Conservation (phyloP, 53 echinoderm and acorn worm genomes). For the Temnopleurus reevesii region DNA sequence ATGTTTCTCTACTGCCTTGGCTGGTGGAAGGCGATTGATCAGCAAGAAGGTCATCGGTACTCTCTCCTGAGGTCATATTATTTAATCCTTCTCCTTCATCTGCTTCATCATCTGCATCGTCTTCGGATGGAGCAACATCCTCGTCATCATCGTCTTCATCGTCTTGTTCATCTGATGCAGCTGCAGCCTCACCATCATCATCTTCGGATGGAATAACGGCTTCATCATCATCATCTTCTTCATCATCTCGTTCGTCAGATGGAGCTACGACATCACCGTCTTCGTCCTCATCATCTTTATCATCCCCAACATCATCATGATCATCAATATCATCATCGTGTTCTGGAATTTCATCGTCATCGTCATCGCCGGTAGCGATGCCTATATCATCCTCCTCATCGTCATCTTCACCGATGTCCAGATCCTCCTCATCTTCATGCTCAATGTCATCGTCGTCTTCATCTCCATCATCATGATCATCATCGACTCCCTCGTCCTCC, state of each 20-base stretch:
- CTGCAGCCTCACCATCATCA: constrained; percentile 6
- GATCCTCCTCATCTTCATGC: constrained; percentile 58
- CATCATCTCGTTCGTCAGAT: constrained; percentile 46
- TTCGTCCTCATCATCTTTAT: constrained; percentile 47
- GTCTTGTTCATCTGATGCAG: not conserved
- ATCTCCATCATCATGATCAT: constrained; percentile 57
- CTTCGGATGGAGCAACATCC: not conserved
- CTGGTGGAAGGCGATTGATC: constrained; percentile 49
- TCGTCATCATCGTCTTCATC: constrained; percentile 52
- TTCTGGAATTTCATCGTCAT: constrained; percentile 22
- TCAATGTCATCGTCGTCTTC: constrained; percentile 54
- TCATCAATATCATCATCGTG: constrained; percentile 59
- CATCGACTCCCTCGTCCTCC: constrained; percentile 62
- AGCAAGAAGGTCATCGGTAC: constrained; percentile 9
- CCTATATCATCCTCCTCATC: constrained; percentile 54
- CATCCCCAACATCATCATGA: constrained; percentile 56
- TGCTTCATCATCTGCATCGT: constrained; percentile 55
- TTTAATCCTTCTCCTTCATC: constrained; percentile 12
- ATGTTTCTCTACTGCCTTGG: constrained; percentile 29
- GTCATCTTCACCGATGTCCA: constrained; percentile 59
- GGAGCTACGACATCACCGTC: constrained; percentile 6
- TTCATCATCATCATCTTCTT: constrained; percentile 29
- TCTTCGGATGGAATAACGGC: not conserved
- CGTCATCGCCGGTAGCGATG: constrained; percentile 54
- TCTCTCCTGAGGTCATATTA: constrained; percentile 57